These are phyloP conservation scores for Actenoides hombroni DNA, from an alignment of 2,113 vertebrate species.

Conservation along the genomic window DNA sequence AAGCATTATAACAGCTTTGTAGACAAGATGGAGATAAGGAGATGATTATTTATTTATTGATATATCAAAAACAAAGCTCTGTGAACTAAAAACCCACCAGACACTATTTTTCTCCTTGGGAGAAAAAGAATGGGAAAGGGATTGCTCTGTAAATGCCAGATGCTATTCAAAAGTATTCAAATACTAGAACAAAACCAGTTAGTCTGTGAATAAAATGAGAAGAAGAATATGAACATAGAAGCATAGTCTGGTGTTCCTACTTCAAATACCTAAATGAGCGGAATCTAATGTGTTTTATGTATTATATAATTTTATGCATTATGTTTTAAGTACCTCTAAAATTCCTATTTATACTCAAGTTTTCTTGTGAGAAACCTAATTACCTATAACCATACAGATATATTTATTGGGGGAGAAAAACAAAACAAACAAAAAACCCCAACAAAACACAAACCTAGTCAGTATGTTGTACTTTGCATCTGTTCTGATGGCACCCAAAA, in stretches of 20 bases:
- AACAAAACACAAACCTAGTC: rapidly evolving
- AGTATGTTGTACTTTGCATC: neutral
- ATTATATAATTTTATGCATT: neutral
- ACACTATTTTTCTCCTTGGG: neutral
- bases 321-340: neutral
- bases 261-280: neutral
- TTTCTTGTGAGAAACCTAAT: neutral
- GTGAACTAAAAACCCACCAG: neutral
- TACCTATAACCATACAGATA: neutral
- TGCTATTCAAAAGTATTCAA: neutral
- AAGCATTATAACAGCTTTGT: neutral
- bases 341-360: neutral
- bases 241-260: neutral
- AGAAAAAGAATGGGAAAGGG: neutral
- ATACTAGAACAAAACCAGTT: neutral
- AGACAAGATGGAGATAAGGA: neutral
- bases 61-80: neutral
- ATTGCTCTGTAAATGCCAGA: neutral
- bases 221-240: neutral
- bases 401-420: neutral
- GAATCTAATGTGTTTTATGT: neutral
- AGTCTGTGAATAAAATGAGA: neutral
- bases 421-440: neutral
- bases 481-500: neutral
- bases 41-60: neutral